These are phyloP conservation scores for Sesia bembeciformis DNA, from an alignment of 2,888 invertebrate genomes.

Conservation along the genomic window DNA sequence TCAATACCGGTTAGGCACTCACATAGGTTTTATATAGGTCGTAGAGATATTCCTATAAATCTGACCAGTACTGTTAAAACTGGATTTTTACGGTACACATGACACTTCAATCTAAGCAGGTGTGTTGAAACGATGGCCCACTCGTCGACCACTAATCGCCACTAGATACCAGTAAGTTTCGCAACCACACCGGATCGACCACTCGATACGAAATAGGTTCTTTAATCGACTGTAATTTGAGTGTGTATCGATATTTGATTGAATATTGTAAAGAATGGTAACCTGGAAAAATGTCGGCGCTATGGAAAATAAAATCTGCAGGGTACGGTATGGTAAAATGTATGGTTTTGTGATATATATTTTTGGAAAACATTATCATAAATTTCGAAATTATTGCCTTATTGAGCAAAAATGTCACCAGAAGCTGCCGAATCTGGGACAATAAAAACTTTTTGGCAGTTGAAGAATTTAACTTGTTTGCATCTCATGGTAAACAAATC, in stretches of 20 bases:
- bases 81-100: conserved; percentile 39
- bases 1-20: neutral
- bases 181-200: conserved; percentile 54
- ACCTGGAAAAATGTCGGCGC: too few species aligned
- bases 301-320: too few species aligned
- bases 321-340: too few species aligned
- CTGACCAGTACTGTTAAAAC: neutral
- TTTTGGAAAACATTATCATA: too few species aligned
- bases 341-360: too few species aligned
- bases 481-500: neutral
- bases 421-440: neutral
- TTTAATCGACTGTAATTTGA: conserved; percentile 38
- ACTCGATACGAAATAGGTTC: conserved; percentile 46
- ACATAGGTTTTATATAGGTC: neutral
- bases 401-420: neutral
- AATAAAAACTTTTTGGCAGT: neutral
- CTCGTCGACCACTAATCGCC: conserved; percentile 58
- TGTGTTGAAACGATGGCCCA: conserved; percentile 65
- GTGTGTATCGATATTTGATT: conserved; percentile 13
- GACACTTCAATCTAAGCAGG: conserved; percentile 37
- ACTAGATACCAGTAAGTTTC: conserved; percentile 55
- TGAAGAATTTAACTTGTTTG: neutral
- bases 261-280: neutral
- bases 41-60: neutral
- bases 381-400: neutral